Evolutionary conservation across 2,113 vertebrate species (phyloP), one percentile per base, ranked within the genome.

Genomic region (Apodemus sylvaticus): DNA sequence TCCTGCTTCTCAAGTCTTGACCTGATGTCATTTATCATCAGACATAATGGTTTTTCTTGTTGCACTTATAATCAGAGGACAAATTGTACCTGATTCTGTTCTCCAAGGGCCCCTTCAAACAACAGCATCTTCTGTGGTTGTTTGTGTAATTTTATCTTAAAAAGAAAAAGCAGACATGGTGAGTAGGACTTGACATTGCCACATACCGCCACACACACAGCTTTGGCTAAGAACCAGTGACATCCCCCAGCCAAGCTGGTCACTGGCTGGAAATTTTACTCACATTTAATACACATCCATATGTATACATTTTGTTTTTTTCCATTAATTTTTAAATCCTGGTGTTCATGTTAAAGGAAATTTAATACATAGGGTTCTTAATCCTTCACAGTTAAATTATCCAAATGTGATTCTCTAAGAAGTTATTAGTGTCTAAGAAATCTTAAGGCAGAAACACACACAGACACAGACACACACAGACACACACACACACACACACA

Each of bases 341-440:
- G 92, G 90, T 86, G 66, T 90, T 62, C 86, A 55, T 76, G 79
- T 94, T 70, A 83, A 96, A 78, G 62, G 93, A 95, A 94, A 97
- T 74, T 87, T 86, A 96, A 95, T 94, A 77, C 17, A 0, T 42
- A 87, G 48, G 77, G 82, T 95, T 95, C 88, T 97, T 94, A 98
- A 96, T 94, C 91, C 95, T 95, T 97, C 89, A 96, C 92, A 97
- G 90, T 92, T 92, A 97, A 94, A 77, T 96, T 92, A 96, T 95
- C 94, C 95, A 93, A 96, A 94, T 91, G 96, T 94, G 96, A 74
- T 96, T 95, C 96, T 96, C 39, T 92, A 70, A 95, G 93, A 86
- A 92, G 81, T n/a, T 51, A 64, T 68, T 17, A 42, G 39, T 90
- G 93, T 96, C 91, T 93, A 94, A 96, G 79, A 96, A 95, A 95